These are phyloP conservation scores for Balaeniceps rex DNA, from an alignment of 2,113 vertebrate genomes.

Conservation along the genomic window DNA sequence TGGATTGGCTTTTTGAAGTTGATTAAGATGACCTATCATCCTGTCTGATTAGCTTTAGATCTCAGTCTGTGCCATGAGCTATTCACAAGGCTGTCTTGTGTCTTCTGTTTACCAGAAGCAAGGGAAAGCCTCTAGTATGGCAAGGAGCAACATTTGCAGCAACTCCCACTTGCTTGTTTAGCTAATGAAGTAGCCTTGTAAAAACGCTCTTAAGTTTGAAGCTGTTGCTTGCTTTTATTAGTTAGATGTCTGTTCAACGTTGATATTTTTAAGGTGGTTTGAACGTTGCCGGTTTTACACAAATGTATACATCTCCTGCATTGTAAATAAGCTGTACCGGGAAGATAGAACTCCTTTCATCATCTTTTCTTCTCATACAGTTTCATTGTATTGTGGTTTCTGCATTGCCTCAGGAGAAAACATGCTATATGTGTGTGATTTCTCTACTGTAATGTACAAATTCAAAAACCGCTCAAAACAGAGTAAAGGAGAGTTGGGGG, in stretches of 20 bases:
- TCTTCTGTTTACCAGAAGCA: constrained; percentile 38
- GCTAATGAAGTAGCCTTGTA: constrained; percentile 56
- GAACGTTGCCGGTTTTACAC: not conserved
- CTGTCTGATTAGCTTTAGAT: constrained; percentile 26
- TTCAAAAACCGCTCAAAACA: not conserved
- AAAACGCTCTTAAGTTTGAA: constrained; percentile 42
- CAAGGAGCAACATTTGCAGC: constrained; percentile 21
- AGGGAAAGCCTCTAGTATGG: not conserved
- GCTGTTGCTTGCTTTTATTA: constrained; percentile 18
- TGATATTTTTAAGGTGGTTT: not conserved
- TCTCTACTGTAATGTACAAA: not conserved
- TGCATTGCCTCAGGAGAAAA: not conserved
- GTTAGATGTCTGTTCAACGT: not conserved
- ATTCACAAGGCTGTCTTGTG: constrained; percentile 36
- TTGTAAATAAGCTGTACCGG: not conserved
- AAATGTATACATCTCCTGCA: not conserved
- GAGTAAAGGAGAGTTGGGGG: not conserved
- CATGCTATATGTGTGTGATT: not conserved
- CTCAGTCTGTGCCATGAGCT: constrained; percentile 28
- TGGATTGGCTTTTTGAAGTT: constrained; percentile 54
- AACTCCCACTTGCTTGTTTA: constrained; percentile 23
- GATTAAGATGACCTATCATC: constrained; percentile 64
- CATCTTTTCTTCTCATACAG: not conserved
- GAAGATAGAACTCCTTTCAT: not conserved
- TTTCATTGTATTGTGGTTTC: not conserved